phyloP scores from a whole-genome alignment of 30 jellyfish, hydroid and myxozoan species.

The Cassiopea andromeda region DNA sequence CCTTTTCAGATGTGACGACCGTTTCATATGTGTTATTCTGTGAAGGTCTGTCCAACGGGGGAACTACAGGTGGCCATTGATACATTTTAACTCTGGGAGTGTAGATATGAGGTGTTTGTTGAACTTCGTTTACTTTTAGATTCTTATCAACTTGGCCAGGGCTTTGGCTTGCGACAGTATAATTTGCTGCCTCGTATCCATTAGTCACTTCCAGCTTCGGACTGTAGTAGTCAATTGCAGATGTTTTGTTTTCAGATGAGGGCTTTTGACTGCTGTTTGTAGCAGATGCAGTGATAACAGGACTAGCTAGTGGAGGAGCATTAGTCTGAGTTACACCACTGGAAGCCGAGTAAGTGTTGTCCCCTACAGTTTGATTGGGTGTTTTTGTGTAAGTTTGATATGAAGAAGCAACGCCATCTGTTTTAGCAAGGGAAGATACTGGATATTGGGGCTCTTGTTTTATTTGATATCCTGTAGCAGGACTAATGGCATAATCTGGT shows the following conservation, averaged over 20 bases:
- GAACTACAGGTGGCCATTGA: slow-evolving; percentile 70
- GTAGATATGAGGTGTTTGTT: slow-evolving; percentile 44
- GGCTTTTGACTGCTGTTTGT: background rate
- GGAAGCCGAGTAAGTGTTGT: background rate
- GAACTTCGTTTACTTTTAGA: background rate
- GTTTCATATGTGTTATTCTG: slow-evolving; percentile 3
- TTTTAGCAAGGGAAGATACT: background rate
- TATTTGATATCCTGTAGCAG: background rate
- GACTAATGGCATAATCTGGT: background rate
- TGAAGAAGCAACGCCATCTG: background rate
- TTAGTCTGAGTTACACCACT: background rate
- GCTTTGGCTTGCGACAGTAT: background rate
- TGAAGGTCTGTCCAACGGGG: slow-evolving; percentile 20
- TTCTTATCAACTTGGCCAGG: background rate
- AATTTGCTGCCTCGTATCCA: background rate
- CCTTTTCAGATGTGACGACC: slow-evolving; percentile 15
- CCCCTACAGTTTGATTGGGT: background rate
- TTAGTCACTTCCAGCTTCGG: background rate
- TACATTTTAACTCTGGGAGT: slow-evolving; percentile 48
- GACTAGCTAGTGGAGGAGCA: background rate
- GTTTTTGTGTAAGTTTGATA: background rate
- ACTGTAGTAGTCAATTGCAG: background rate
- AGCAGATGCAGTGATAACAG: background rate
- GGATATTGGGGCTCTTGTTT: background rate
- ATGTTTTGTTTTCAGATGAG: background rate